Base-by-base conservation (phyloP, 2,888 invertebrate species). In the Colostygia pectinataria region DNA sequence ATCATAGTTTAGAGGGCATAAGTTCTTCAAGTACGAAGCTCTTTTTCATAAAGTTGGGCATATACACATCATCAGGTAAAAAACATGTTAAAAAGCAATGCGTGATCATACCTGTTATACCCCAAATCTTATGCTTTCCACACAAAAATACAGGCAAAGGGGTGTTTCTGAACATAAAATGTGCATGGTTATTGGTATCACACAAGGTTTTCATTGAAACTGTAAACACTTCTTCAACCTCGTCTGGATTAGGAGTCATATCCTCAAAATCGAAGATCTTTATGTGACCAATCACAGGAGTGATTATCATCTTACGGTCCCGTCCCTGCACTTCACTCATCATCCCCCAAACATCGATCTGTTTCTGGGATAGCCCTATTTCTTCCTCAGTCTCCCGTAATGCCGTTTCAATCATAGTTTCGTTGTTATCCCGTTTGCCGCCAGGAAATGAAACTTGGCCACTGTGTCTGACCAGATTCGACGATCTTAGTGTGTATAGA, bases 361-460 rank as follows among this genome's bases (percentile, higher is more conserved):
- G 79, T 0, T 90, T 72, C 2, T 83, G 78, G 0, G 90, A 72
- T 14, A 98, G 88, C 0, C 96, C 96, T 3, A 98, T 91, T 80
- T 98, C 98, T 81, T 98, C 98, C 71, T 95, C 92, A 0, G 97
- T 95, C 89, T 98, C 98, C 40, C 98, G 89, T 0, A 97, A 66
- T 0, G 97, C 97, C 6, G 98, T 96, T 7, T 94, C 92, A 24
- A 93, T 85, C 4, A 91, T 85, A 57, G 88, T 92, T 61, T 85
- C 83, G 57, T 94, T 93, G 1, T 90, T 88, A 55, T 96, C 96
- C 45, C 91, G 88, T 86, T 94, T 95, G 0, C 96, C 98, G 56
- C 95, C 98, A 43, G 95, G 98, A 83, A 97, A 97, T 4, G 96
- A 95, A 8, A 97, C 95, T 84, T 98, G 96, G 0, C 97, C 95